Evolutionary conservation across 2,888 invertebrate species (phyloP).

Genomic region (Molorchus minor): DNA sequence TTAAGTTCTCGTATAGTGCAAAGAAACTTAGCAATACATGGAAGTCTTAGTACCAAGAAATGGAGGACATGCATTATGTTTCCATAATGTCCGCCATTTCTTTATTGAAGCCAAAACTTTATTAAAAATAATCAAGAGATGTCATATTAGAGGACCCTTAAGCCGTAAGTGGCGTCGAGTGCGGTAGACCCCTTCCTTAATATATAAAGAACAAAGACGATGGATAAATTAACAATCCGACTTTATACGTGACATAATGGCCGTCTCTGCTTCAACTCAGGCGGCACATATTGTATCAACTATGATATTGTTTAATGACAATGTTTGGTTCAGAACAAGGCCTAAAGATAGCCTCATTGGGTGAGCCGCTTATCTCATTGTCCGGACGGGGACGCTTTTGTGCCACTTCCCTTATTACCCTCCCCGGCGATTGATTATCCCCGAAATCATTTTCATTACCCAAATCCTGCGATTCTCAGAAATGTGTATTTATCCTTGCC

Average conservation of each 20-base stretch:
- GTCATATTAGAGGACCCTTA: conserved; percentile 13
- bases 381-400: conserved; percentile 41
- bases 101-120: not conserved
- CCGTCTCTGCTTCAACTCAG: conserved; percentile 50
- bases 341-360: conserved; percentile 53
- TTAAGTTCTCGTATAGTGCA: too few relatives aligned
- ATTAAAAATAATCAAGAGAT: not conserved
- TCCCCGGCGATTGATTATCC: conserved; percentile 55
- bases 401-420: conserved; percentile 51
- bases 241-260: conserved; percentile 62
- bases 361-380: conserved; percentile 44
- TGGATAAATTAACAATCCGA: conserved; percentile 62
- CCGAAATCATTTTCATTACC: conserved; percentile 58
- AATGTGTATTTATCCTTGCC: conserved; percentile 27
- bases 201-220: conserved; percentile 60
- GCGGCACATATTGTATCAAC: conserved; percentile 62
- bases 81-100: not conserved
- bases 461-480: conserved; percentile 49
- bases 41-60: too few relatives aligned
- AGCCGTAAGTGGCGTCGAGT: conserved; percentile 25
- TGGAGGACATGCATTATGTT: not conserved
- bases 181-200: conserved; percentile 53
- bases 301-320: conserved; percentile 63
- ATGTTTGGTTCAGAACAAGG: conserved; percentile 60
- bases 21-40: too few relatives aligned